Base-by-base conservation (phyloP, 2,113 vertebrate genomes). In the Podarcis raffonei region DNA sequence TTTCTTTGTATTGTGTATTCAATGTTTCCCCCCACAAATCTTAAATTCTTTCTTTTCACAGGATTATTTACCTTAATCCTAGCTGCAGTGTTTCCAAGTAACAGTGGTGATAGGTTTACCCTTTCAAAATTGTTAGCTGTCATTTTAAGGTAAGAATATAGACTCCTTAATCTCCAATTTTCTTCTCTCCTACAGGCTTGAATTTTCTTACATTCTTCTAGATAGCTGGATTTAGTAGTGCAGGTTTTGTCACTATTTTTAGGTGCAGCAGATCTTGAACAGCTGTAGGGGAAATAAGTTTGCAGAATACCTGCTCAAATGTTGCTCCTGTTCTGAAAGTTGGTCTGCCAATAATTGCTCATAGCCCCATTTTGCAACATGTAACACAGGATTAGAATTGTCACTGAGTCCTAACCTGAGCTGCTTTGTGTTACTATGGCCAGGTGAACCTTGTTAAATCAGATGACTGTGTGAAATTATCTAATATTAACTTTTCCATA, bases 71-170 rank as follows among this genome's bases (percentile, higher is more conserved):
- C 99, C 1, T 97, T 99, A 94, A 98, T 99, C 90, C 94, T 99
- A 90, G 98, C 98, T 59, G 98, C 98, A 90, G 97, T 99, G 92
- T 99, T 99, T 96, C 99, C 99, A 87, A 99, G 99, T 95, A 99
- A 98, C 96, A 99, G 98, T 95, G 99, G 98, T 69, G 99, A 99
- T 91, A 97, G 99, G 2, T 99, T 99, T 95, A 99, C 99, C 18
- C 95, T 99, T 94, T 99, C 99, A 94, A 99, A 99, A 90, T 96
- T 99, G 69, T 86, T 99, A 88, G 98, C 98, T 71, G 99, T 99
- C 89, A 95, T 98, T 95, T 97, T 99, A 95, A 99, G 99, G 99
- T 99, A 97, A 95, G 95, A 92, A 91, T 81, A 81, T 75, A 32
- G 69, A 74, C 81, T 83, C 27, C 27, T 62, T 79, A 90, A 83